These are phyloP conservation scores for Hoplostethus mediterraneus DNA, from an alignment of 2,797 vertebrate species.

Conservation along the genomic window DNA sequence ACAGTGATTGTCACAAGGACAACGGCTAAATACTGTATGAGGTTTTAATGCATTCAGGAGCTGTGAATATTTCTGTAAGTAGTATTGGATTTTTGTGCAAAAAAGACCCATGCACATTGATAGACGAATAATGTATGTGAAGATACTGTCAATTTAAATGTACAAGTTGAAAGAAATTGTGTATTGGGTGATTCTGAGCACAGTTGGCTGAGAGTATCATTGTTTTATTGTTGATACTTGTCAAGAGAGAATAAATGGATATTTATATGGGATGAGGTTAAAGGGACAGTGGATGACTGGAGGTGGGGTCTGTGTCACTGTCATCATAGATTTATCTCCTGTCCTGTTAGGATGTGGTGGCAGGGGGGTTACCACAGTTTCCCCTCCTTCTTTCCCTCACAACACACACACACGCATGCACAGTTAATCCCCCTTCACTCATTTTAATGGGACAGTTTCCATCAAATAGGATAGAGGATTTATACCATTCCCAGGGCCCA, in stretches of 20 bases:
- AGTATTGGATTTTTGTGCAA: too few species aligned
- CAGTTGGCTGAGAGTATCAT: conserved; percentile 1
- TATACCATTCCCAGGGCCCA: conserved; percentile 41
- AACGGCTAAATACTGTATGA: not conserved
- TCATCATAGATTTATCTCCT: conserved; percentile 40
- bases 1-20: not conserved
- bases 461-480: conserved; percentile 39
- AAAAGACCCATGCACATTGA: not conserved
- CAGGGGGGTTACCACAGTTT: conserved; percentile 5
- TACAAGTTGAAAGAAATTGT: conserved; percentile 1
- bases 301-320: conserved; percentile 32
- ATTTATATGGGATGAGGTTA: conserved; percentile 38
- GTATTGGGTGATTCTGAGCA: not conserved
- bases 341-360: conserved; percentile 33
- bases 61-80: too few species aligned
- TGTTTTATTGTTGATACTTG: conserved; percentile 24
- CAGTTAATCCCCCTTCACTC: conserved; percentile 66
- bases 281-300: conserved; percentile 35
- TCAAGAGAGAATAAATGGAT: conserved; percentile 28
- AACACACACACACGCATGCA: conserved; percentile 16
- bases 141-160: not conserved
- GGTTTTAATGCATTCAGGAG: not conserved
- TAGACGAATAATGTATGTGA: not conserved
- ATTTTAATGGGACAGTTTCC: conserved; percentile 77
- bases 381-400: conserved; percentile 7